A percentile compares a stretch with the other conserved stretches of the same genome.
These are phyloP conservation scores for Pangasianodon hypophthalmus DNA, from an alignment of 2,113 vertebrate genomes.

Conservation along the genomic window DNA sequence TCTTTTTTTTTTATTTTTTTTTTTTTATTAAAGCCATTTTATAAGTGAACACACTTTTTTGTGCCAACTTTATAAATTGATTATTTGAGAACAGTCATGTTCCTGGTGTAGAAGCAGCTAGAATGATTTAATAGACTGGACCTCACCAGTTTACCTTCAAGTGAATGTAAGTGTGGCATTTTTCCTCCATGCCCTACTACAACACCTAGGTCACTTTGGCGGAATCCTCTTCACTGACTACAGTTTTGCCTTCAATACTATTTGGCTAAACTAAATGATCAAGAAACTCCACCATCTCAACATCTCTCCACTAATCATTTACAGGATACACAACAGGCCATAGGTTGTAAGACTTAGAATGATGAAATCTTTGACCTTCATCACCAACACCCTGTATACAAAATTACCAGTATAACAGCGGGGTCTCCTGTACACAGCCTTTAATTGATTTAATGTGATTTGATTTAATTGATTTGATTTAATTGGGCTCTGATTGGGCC, in stretches of 20 bases:
- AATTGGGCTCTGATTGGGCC: too few species aligned
- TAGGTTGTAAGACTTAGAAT: not conserved
- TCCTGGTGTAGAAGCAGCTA: not conserved
- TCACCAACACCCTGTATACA: too few species aligned
- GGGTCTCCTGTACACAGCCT: not conserved
- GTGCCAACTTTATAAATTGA: not conserved
- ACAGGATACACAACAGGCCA: not conserved
- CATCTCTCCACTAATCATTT: not conserved
- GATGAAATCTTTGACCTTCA: not conserved
- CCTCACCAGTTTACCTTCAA: not conserved
- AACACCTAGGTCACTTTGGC: not conserved
- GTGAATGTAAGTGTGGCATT: not conserved
- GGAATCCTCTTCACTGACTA: too few species aligned
- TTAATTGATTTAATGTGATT: too few species aligned
- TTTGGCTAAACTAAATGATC: too few species aligned
- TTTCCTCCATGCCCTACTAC: not conserved
- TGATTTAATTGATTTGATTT: too few species aligned
- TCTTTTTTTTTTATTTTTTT: not conserved
- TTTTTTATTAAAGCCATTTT: not conserved
- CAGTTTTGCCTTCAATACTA: too few species aligned
- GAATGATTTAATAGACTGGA: not conserved
- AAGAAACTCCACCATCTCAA: too few species aligned
- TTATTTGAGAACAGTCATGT: not conserved
- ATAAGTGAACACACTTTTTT: not conserved
- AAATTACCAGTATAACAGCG: not conserved